These are phyloP conservation scores for Harpagifer antarcticus DNA, from an alignment of 2,797 vertebrate genomes.

Conservation along the genomic window DNA sequence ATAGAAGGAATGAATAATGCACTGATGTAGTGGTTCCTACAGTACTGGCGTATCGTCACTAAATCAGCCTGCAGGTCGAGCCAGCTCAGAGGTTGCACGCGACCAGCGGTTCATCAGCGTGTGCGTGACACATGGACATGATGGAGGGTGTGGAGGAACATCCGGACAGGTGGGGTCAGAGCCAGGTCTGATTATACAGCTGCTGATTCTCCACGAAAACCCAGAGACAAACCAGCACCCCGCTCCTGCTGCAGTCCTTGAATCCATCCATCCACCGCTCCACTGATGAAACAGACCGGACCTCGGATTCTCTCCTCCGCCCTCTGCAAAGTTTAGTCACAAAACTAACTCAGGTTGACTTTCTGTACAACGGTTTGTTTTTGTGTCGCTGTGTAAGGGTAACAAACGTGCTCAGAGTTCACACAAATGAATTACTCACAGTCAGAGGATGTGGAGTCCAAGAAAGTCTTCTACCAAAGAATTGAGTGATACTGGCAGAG, in stretches of 20 bases:
- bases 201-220: conserved; percentile 65
- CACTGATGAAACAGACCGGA: conserved; percentile 31
- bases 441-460: conserved; percentile 47
- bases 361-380: conserved; percentile 34
- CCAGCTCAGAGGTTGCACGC: conserved; percentile 58
- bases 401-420: conserved; percentile 28
- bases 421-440: conserved; percentile 53
- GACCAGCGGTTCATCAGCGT: conserved; percentile 72
- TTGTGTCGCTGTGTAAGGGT: conserved; percentile 56
- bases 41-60: conserved; percentile 55
- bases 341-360: conserved; percentile 35
- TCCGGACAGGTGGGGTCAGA: conserved; percentile 78
- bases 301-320: conserved; percentile 12
- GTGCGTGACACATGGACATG: conserved; percentile 63
- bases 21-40: conserved; percentile 33
- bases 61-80: conserved; percentile 66
- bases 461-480: conserved; percentile 60
- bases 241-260: conserved; percentile 27
- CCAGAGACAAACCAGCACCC: conserved; percentile 59
- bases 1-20: conserved; percentile 40
- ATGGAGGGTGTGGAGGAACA: conserved; percentile 71
- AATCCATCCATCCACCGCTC: conserved; percentile 46
- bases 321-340: conserved; percentile 14
- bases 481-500: conserved; percentile 54
- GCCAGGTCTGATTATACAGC: conserved; percentile 82